Conservation (phyloP, 2,113 vertebrate species). For the Stictonetta naevosa region DNA sequence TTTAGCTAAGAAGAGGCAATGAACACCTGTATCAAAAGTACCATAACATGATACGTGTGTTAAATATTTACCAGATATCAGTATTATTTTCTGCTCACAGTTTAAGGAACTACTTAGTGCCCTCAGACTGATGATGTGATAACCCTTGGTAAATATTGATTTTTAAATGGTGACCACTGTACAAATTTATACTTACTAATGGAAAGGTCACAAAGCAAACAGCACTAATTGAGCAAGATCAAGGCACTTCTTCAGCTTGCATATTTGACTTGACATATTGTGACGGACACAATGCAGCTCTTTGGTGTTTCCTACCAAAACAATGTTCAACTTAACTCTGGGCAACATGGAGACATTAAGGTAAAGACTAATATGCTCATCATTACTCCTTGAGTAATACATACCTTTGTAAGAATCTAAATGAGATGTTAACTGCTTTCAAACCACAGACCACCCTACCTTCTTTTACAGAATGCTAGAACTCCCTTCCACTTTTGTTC, state of each 20-base stretch:
- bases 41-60: constrained; percentile 42
- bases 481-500: not conserved
- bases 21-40: constrained; percentile 42
- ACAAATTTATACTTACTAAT: constrained; percentile 69
- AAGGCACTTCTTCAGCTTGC: not conserved
- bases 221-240: constrained; percentile 53
- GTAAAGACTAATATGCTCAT: not conserved
- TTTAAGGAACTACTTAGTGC: constrained; percentile 67
- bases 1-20: constrained; percentile 6
- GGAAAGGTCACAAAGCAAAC: constrained; percentile 54
- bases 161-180: constrained; percentile 67
- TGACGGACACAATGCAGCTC: not conserved
- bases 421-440: not conserved
- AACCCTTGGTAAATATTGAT: constrained; percentile 69
- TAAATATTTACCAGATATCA: constrained; percentile 49
- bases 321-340: not conserved
- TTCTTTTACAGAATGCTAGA: not conserved
- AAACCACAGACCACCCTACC: not conserved
- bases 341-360: not conserved
- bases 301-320: not conserved
- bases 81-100: constrained; percentile 60
- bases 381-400: not conserved
- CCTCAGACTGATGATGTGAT: constrained; percentile 52
- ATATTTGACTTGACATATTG: constrained; percentile 21
- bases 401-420: not conserved